phyloP scores from a whole-genome alignment of 2,113 vertebrate species.

The Mus spicilegus region DNA sequence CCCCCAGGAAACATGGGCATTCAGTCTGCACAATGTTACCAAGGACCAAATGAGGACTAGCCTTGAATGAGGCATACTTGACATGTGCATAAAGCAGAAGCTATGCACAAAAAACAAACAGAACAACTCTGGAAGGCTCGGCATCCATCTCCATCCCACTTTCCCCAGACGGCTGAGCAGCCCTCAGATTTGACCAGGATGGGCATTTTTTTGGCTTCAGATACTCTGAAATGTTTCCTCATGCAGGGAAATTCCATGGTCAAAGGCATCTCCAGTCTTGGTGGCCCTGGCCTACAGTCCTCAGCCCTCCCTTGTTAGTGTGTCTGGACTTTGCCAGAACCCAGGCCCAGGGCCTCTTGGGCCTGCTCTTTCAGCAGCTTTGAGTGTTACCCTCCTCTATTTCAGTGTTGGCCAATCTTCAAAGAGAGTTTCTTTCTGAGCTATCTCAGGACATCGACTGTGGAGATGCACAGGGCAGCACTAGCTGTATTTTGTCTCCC shows the following conservation, averaged over 20 bases:
- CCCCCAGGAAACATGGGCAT: not conserved
- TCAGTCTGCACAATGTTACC: not conserved
- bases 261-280: not conserved
- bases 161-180: rapidly evolving
- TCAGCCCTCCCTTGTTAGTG: not conserved
- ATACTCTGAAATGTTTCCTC: not conserved
- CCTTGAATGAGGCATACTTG: not conserved
- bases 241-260: no score
- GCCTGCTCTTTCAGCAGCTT: not conserved
- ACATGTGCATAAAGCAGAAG: not conserved
- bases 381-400: rapidly evolving
- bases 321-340: rapidly evolving
- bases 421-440: not conserved
- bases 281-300: not conserved
- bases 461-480: rapidly evolving
- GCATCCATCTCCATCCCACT: rapidly evolving
- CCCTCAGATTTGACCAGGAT: not conserved
- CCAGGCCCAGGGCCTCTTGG: not conserved
- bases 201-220: not conserved
- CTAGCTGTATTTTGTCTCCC: not conserved
- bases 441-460: not conserved
- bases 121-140: rapidly evolving
- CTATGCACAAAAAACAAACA: not conserved
- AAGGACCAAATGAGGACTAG: not conserved
- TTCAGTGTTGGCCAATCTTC: not conserved